Evolutionary conservation across 2,113 vertebrate genomes (phyloP), one percentile per base, ranked within the genome.

Genomic region (Amphiprion percula): DNA sequence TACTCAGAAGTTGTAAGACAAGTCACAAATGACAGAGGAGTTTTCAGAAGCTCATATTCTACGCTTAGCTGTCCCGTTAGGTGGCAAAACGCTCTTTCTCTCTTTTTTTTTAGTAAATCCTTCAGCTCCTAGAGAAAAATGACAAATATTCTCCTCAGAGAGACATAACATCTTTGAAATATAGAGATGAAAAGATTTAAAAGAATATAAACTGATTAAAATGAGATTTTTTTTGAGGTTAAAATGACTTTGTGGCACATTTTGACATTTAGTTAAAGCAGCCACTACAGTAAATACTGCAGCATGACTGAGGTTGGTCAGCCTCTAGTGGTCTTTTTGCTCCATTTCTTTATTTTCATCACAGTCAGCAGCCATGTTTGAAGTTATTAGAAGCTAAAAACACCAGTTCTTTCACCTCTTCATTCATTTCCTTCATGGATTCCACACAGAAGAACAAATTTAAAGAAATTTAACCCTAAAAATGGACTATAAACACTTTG

Each of bases 31-130:
- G 69, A 85, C 82, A 37, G n/a, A 49, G 26, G 54, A 0, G 59
- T 49, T 87, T 77, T 88, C 79, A 77, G 37, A 78, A 67, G 28
- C 44, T 82, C 79, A 72, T 82, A 88, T 88, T 88, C 71, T 74
- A 8, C 19, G 9, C 30, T 62, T 54, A 4, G 58, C 2, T 0
- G 5, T 58, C 37, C 75, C 56, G 53, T 58, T 47, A 53, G 19
- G 53, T 2, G 23, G 53, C 71, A 33, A 70, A 24, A 8, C 8
- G 11, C 41, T 44, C 10, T 2, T 2, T 44, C 2, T 10, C 37
- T 39, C 37, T 6, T 4, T 39, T 44, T 26, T 61, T 52, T 75
- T 62, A 68, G 21, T 58, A 62, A 53, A 47, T 59, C n/a, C 49
- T 65, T 66, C 10, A 67, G 30, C 30, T 30, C 30, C 5, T 4